Evolutionary conservation across 2,888 invertebrate species (phyloP), one percentile per base, ranked within the genome.

Genomic region (Gastracanthus pulcherrimus): DNA sequence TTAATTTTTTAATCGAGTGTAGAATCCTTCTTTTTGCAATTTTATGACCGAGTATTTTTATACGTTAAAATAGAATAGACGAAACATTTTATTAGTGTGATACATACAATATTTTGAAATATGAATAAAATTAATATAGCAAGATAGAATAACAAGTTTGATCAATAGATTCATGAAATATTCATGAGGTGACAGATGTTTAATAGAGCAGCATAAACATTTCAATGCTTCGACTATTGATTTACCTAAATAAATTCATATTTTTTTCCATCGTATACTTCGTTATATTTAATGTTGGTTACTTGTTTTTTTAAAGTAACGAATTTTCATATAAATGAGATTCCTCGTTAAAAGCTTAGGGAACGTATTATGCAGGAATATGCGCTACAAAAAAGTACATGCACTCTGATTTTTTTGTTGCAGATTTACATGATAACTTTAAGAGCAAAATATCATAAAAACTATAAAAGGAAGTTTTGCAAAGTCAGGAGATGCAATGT

Each of bases 141-240:
- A 16, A 26, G 58, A 62, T 74, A 13, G 23, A 45, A 45, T 74
- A 45, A 31, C 19, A 48, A 76, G 67, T 67, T 76, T 76, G 76
- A 76, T 76, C 76, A 67, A 76, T 76, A 67, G 23, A 36, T n/a
- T 51, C 38, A 66, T 75, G 64, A 66, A 66, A 36, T 62, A 66
- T 75, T 48, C 23, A 75, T 64, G 41, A 75, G 5, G 16, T 58
- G 29, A 48, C 19, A 36, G 13, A 45, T 55, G 23, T 26, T 26
- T 55, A 55, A 55, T 55, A 55, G 55, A 13, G 9, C 26, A n/a
- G 11, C n/a, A 26, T 55, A 9, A 55, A 55, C 9, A 26, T 55
- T 9, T 51, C 23, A 23, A 23, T 7, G 7, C 19, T 7, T 41
- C 41, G 41, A 51, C 23, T 45, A 45, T 45, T 3, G 45, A 45